Conservation (phyloP, 1,140 invertebrate genomes). For the Phymorhynchus buccinoides region DNA sequence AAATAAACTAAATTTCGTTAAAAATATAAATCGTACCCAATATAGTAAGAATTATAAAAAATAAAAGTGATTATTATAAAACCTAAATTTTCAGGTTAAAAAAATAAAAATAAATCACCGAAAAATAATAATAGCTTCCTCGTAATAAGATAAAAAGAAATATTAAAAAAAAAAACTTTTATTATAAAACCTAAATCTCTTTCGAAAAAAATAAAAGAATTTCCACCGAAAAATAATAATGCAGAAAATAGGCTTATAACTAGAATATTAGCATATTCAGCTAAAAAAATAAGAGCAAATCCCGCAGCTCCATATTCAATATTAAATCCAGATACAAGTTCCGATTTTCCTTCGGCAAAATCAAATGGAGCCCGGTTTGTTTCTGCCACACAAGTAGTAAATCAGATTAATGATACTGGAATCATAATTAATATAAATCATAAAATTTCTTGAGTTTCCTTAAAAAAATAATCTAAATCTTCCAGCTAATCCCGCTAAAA, state of each 20-base stretch:
- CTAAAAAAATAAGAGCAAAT: slow-evolving; percentile 84
- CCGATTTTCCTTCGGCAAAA: slow-evolving; percentile 83
- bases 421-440: slow-evolving; percentile 76
- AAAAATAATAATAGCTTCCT: background rate
- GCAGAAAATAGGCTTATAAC: slow-evolving; percentile 75
- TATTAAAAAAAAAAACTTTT: slow-evolving; percentile 56
- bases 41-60: no score
- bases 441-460: slow-evolving; percentile 67
- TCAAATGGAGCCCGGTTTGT: slow-evolving; percentile 85
- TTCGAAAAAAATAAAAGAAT: background rate
- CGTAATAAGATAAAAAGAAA: slow-evolving; percentile 1
- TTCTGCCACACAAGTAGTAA: slow-evolving; percentile 79
- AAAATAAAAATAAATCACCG: slow-evolving; percentile 24
- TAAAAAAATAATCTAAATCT: slow-evolving; percentile 69
- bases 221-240: background rate
- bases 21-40: no score
- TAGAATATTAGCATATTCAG: slow-evolving; percentile 81
- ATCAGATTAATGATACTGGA: slow-evolving; percentile 76
- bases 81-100: no score
- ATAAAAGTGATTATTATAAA: no score
- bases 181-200: background rate
- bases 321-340: slow-evolving; percentile 86
- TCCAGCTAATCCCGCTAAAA: slow-evolving; percentile 73
- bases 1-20: no score
- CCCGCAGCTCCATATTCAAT: slow-evolving; percentile 80